phyloP scores from a whole-genome alignment of 2,888 invertebrate species.

The Troides helena region DNA sequence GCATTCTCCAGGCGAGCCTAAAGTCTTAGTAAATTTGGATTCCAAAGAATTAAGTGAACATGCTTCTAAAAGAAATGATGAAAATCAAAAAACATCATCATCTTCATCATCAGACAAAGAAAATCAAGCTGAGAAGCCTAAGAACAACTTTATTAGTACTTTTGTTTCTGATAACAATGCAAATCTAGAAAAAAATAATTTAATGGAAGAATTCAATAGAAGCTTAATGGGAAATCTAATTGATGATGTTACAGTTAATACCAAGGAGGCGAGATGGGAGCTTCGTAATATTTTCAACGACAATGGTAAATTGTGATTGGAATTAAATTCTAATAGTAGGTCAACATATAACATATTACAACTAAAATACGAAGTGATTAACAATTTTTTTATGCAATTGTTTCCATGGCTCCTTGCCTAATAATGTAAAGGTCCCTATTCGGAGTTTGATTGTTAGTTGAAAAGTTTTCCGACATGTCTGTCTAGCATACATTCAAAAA shows the following conservation, averaged over 20 bases:
- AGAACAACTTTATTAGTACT: slow-evolving; percentile 40
- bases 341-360: too few relatives aligned
- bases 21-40: slow-evolving; percentile 71
- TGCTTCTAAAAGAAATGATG: slow-evolving; percentile 57
- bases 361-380: too few relatives aligned
- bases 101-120: slow-evolving; percentile 53
- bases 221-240: slow-evolving; percentile 76
- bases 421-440: too few relatives aligned
- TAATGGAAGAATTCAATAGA: slow-evolving; percentile 73
- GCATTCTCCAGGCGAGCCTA: slow-evolving; percentile 75
- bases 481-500: too few relatives aligned
- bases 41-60: slow-evolving; percentile 73
- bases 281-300: slow-evolving; percentile 82
- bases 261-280: slow-evolving; percentile 84
- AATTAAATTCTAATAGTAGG: too few relatives aligned
- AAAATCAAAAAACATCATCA: slow-evolving; percentile 46
- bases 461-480: too few relatives aligned
- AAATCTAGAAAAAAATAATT: slow-evolving; percentile 64
- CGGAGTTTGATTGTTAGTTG: too few relatives aligned
- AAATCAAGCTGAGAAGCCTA: slow-evolving; percentile 50
- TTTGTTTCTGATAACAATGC: slow-evolving; percentile 50
- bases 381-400: too few relatives aligned
- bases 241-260: slow-evolving; percentile 83
- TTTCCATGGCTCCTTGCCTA: too few relatives aligned
- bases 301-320: slow-evolving; percentile 53